These are phyloP conservation scores for Atopsyche davidsoni DNA, from an alignment of 1,140 invertebrate species.

Conservation along the genomic window DNA sequence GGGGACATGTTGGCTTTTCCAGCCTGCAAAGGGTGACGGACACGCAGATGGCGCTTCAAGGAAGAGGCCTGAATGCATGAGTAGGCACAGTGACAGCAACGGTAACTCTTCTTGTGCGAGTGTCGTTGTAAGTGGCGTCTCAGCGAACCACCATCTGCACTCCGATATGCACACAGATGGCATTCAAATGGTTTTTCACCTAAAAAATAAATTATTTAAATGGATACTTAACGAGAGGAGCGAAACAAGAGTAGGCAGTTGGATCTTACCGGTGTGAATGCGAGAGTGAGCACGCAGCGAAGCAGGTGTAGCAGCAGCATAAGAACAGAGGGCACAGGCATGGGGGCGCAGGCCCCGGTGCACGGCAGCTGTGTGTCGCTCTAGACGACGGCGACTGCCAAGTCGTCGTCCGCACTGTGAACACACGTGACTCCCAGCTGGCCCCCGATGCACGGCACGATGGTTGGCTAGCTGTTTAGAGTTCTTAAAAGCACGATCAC, in stretches of 20 bases:
- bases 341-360: too few relatives aligned
- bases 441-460: constrained; percentile 51
- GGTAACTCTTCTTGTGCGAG: constrained; percentile 64
- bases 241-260: too few relatives aligned
- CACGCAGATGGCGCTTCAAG: constrained; percentile 57
- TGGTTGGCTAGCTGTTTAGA: constrained; percentile 66
- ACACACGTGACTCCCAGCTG: too few relatives aligned
- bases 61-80: constrained; percentile 58
- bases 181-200: constrained; percentile 80
- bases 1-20: too few relatives aligned
- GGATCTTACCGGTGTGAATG: too few relatives aligned
- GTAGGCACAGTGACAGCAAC: constrained; percentile 65
- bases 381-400: too few relatives aligned
- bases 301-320: too few relatives aligned
- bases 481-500: constrained; percentile 72
- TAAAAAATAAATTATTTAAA: constrained; percentile 34
- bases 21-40: too few relatives aligned
- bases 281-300: too few relatives aligned
- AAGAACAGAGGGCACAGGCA: too few relatives aligned
- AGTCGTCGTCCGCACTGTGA: too few relatives aligned
- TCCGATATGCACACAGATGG: constrained; percentile 65
- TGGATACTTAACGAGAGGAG: not conserved
- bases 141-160: constrained; percentile 76
- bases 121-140: constrained; percentile 73
- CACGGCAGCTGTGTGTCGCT: too few relatives aligned